Evolutionary conservation across 2,888 invertebrate species (phyloP), one percentile per base, ranked within the genome.

Genomic region (Mesorhabditis spiculigera): DNA sequence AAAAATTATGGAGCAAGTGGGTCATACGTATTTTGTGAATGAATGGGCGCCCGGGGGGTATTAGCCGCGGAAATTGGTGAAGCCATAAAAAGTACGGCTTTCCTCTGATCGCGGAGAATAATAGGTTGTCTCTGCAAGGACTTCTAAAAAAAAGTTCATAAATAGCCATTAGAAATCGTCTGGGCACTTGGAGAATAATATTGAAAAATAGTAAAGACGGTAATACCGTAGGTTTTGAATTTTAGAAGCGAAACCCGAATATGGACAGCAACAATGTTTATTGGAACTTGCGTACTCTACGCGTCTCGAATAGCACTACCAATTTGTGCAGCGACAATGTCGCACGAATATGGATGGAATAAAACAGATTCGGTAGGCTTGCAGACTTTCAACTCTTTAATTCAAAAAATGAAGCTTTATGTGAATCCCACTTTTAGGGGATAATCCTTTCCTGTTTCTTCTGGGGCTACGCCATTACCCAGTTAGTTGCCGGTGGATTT

Each of bases 401-500:
- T 28, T 28, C 28, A 28, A 28, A 28, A 28, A 28, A 28, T 28
- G 28, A 28, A 28, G 28, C 28, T 28, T 28, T 28, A 28, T 28
- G 28, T 28, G 28, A 28, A 5, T 44, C 3, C 45, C 28, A 45
- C 50, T 70, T 74, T 43, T 73, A 86, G 86, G 91, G 91, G n/a
- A 90, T 90, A 1, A 90, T 91, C 66, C 86, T 91, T 43, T 91
- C 91, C 42, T 90, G 91, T 43, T 91, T 91, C 83, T 91, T 91
- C 84, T 91, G 91, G 91, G 91, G 91, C 66, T 91, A 91, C 81
- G 90, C 90, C 0, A 85, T 91, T 73, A 91, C 91, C 0, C 88
- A 88, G 83, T 82, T 88, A 65, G 81, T 87, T n/a, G 88, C 88
- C 43, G 89, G 89, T 4, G 86, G 87, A 72, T 78, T 88, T 41